Evolutionary conservation across 2,797 vertebrate genomes (phyloP).

Genomic region (Tragelaphus eurycerus): DNA sequence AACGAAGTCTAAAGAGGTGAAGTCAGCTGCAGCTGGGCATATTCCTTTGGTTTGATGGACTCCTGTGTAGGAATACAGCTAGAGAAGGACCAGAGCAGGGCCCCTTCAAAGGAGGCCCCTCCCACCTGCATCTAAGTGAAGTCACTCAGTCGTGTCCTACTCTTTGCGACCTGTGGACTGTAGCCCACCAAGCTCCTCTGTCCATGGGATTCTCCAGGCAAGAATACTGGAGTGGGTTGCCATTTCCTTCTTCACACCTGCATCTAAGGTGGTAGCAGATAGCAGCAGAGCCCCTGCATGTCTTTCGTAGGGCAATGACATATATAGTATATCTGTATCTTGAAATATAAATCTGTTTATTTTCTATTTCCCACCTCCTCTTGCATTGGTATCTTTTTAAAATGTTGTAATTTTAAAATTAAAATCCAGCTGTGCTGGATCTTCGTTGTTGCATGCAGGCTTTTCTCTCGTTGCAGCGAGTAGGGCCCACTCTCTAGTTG

Average conservation of each 20-base stretch:
- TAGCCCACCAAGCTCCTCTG: too few species aligned
- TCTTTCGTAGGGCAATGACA: neutral
- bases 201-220: too few species aligned
- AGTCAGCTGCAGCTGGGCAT: neutral
- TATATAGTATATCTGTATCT: neutral
- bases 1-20: neutral
- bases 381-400: neutral
- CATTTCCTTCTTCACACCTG: neutral
- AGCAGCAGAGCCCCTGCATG: neutral
- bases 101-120: neutral
- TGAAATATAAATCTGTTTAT: neutral
- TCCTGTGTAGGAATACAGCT: neutral
- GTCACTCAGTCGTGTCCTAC: too few species aligned
- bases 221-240: too few species aligned
- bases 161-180: too few species aligned
- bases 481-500: neutral
- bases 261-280: neutral
- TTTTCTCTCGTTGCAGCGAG: neutral
- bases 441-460: neutral
- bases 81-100: neutral
- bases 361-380: neutral
- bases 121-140: neutral
- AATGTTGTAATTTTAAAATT: neutral
- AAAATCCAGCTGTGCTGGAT: neutral
- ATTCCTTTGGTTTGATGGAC: neutral